A percentile compares a stretch with the other conserved stretches of the same genome.
phyloP scores from a whole-genome alignment of 1,140 invertebrate species.

The Acyrthosiphon pisum region DNA sequence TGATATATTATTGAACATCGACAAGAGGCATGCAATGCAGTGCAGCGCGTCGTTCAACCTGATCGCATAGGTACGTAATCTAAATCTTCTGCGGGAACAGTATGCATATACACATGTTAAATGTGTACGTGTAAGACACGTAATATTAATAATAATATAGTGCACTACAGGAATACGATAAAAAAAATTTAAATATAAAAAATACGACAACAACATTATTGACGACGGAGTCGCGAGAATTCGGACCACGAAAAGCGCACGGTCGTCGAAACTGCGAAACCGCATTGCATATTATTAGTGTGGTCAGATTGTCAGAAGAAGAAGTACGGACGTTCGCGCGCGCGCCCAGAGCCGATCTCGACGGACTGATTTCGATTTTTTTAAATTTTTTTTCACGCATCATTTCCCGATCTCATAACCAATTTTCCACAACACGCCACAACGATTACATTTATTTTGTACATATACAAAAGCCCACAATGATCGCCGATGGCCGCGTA shows the following conservation, averaged over 20 bases:
- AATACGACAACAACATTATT: not conserved
- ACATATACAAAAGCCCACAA: not conserved
- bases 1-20: not conserved
- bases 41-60: not conserved
- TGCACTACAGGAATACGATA: not conserved
- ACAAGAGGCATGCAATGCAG: not conserved
- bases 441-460: not conserved
- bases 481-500: not conserved
- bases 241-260: not conserved
- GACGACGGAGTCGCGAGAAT: not conserved
- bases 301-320: not conserved
- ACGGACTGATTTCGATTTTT: not conserved
- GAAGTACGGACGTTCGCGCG: not conserved
- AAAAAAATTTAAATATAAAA: not conserved
- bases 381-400: not conserved
- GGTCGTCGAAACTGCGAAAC: not conserved
- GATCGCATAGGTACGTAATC: not conserved
- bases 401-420: not conserved
- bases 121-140: not conserved
- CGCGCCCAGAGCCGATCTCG: not conserved
- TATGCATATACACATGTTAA: not conserved
- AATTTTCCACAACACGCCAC: conserved; percentile 43
- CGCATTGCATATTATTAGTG: conserved; percentile 1
- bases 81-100: not conserved
- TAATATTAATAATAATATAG: not conserved